These are phyloP conservation scores for Phoeniculus purpureus DNA, from an alignment of 2,797 vertebrate genomes.

Conservation along the genomic window DNA sequence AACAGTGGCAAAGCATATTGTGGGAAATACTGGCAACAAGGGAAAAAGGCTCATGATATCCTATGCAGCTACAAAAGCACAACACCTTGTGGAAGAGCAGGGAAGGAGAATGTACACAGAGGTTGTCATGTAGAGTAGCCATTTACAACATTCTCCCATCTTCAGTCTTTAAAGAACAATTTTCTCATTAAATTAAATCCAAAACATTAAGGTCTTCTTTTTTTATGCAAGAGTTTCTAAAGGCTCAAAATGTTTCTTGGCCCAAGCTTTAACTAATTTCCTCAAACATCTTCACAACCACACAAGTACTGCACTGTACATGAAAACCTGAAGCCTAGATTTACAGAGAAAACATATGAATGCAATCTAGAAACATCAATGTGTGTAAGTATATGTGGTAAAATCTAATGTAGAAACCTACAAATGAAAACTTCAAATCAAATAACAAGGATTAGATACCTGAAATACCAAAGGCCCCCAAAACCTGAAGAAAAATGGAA, in stretches of 20 bases:
- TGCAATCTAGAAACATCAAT: background rate
- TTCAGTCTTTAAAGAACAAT: background rate
- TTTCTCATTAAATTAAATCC: background rate
- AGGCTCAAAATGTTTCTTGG: background rate
- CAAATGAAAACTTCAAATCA: background rate
- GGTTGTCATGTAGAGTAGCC: slow-evolving; percentile 6
- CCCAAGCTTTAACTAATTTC: background rate
- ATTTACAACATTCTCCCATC: background rate
- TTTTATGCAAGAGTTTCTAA: background rate
- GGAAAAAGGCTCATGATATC: background rate
- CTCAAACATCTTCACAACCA: background rate
- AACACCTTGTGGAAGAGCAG: background rate
- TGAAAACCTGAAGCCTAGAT: slow-evolving; percentile 22
- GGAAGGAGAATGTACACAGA: background rate
- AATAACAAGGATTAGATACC: slow-evolving; percentile 7
- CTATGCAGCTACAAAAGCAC: background rate
- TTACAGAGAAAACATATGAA: background rate
- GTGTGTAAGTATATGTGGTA: background rate
- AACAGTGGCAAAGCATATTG: background rate
- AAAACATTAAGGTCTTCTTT: background rate
- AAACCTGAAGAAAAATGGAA: background rate
- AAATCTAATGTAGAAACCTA: slow-evolving; percentile 15
- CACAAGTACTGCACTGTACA: background rate
- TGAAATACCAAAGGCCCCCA: slow-evolving; percentile 34
- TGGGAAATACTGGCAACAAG: background rate